These are phyloP conservation scores for Cydia splendana DNA, from an alignment of 1,140 invertebrate genomes.

Conservation along the genomic window DNA sequence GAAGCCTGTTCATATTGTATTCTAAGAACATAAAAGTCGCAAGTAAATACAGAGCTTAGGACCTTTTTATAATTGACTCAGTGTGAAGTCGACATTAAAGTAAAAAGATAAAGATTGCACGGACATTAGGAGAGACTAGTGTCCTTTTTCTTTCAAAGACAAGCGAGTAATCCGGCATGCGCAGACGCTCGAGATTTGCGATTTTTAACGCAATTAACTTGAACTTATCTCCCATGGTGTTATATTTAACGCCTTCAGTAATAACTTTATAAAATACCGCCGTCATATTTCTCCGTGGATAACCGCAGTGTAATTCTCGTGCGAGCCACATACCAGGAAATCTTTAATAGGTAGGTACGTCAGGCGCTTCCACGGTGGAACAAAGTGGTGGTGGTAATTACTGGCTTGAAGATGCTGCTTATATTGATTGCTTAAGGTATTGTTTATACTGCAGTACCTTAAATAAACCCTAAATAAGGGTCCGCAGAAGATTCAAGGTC, in stretches of 20 bases:
- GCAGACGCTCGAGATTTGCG: constrained; percentile 13
- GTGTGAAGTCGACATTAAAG: no score
- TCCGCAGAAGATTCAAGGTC: not conserved
- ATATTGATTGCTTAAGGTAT: constrained; percentile 2
- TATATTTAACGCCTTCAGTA: constrained; percentile 5
- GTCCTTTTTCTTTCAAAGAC: not conserved
- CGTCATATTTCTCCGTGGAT: constrained; percentile 12
- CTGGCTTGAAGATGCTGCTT: not conserved
- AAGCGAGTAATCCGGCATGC: not conserved
- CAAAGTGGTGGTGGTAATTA: constrained; percentile 3
- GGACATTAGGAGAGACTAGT: not conserved
- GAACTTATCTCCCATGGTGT: constrained; percentile 6
- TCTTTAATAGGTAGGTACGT: constrained; percentile 14
- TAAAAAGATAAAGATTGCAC: not conserved
- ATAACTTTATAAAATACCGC: constrained; percentile 19
- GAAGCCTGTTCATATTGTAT: not conserved
- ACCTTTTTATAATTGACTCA: not conserved
- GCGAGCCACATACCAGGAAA: constrained; percentile 2
- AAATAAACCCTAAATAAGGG: not conserved
- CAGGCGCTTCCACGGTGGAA: constrained; percentile 1
- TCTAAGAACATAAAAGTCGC: not conserved
- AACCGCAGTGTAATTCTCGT: not conserved
- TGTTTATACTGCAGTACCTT: not conserved
- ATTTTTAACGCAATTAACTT: constrained; percentile 18
- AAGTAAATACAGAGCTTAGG: not conserved